Percentiles rank a stretch among this genome's conserved stretches.
These are phyloP conservation scores for Lichenostomus cassidix DNA, from an alignment of 2,113 vertebrate species.

Conservation along the genomic window DNA sequence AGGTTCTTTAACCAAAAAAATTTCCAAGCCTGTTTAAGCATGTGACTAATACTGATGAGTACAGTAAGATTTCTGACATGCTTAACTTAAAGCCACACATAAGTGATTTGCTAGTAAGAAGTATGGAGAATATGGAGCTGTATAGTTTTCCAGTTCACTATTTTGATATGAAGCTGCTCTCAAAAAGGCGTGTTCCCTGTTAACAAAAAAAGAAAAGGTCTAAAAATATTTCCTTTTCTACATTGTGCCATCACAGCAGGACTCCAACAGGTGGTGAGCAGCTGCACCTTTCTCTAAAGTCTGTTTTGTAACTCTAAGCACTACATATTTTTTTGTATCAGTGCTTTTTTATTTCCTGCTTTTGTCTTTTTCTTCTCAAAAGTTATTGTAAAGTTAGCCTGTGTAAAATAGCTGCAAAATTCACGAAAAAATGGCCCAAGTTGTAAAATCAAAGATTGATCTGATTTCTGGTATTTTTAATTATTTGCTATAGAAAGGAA, in stretches of 20 bases:
- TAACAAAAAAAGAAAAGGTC: background rate
- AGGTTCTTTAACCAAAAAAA: background rate
- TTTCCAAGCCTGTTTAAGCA: background rate
- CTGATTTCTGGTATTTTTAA: background rate
- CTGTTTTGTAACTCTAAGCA: background rate
- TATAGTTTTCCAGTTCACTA: background rate
- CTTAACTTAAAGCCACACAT: background rate
- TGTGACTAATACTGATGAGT: background rate
- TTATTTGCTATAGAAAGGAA: background rate
- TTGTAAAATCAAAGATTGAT: background rate
- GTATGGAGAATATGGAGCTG: background rate
- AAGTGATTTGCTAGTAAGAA: background rate
- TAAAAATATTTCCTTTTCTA: background rate
- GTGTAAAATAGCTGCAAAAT: background rate
- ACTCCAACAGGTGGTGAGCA: background rate
- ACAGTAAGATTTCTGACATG: background rate
- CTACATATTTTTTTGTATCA: background rate
- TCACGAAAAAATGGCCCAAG: background rate
- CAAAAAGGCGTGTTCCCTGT: background rate
- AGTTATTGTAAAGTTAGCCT: background rate
- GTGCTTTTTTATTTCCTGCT: background rate
- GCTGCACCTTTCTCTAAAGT: background rate
- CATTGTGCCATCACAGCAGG: background rate
- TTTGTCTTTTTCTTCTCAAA: background rate
- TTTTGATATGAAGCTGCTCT: background rate